Percentiles rank a stretch among this genome's conserved stretches.
Conservation (phyloP, 2,113 vertebrate species). For the Drymodes brunneopygia region DNA sequence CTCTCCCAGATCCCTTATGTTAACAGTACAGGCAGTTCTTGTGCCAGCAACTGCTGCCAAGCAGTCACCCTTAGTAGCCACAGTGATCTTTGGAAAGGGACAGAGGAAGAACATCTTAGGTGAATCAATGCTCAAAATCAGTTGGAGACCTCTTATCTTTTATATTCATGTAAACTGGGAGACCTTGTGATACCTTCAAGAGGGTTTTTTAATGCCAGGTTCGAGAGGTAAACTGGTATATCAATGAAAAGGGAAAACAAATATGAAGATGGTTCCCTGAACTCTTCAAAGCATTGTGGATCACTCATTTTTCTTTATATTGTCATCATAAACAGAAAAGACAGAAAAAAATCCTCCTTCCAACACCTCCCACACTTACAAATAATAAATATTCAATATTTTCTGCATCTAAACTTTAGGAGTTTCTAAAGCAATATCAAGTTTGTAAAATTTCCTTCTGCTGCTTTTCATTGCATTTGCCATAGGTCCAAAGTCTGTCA, state of each 20-base stretch:
- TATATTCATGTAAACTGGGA: neutral
- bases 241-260: neutral
- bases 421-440: neutral
- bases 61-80: neutral
- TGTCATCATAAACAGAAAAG: neutral
- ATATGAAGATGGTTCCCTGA: neutral
- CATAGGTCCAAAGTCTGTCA: neutral
- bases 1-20: neutral
- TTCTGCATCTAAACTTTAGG: neutral
- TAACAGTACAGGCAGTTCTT: neutral
- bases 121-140: neutral
- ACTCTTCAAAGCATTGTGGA: neutral
- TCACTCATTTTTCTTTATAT: neutral
- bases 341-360: neutral
- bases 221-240: neutral
- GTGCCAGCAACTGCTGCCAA: neutral
- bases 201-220: neutral
- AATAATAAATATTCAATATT: neutral
- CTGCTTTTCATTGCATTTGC: neutral
- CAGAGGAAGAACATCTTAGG: neutral
- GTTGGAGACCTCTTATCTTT: neutral
- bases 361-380: neutral
- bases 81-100: neutral
- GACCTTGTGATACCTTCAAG: neutral
- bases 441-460: neutral